Conservation (phyloP, 2,797 vertebrate species). For the Bovichtus diacanthus region DNA sequence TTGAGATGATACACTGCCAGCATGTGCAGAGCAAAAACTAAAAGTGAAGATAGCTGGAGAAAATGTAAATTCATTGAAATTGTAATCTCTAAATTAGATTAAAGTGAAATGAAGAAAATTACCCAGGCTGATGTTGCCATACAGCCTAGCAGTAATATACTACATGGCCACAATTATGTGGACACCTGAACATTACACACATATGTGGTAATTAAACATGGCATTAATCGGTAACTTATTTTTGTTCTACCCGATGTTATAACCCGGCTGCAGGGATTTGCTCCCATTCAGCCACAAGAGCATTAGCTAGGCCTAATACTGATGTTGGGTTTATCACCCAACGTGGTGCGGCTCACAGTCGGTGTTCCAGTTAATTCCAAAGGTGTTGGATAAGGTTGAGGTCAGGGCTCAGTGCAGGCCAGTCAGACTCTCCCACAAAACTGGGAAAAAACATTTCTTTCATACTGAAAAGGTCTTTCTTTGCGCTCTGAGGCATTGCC, state of each 20-base stretch:
- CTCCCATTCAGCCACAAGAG: not conserved
- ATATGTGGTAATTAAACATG: not conserved
- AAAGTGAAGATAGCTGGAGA: slow-evolving; percentile 8
- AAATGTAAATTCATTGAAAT: slow-evolving; percentile 1
- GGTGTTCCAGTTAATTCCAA: too few species aligned
- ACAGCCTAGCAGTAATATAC: not conserved
- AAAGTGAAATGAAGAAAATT: not conserved
- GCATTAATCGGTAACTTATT: not conserved
- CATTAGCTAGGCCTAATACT: too few species aligned
- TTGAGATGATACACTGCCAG: slow-evolving; percentile 10
- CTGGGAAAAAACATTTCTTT: too few species aligned
- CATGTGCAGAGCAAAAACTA: slow-evolving; percentile 2
- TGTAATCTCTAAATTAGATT: not conserved
- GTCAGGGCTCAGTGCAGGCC: too few species aligned
- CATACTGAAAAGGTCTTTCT: too few species aligned
- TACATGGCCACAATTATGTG: not conserved
- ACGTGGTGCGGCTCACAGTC: too few species aligned
- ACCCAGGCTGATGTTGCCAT: not conserved
- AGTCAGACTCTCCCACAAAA: too few species aligned
- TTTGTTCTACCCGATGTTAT: not conserved
- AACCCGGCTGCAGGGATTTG: not conserved
- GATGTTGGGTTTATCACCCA: too few species aligned
- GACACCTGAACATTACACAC: not conserved
- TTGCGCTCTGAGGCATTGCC: too few species aligned
- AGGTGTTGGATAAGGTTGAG: too few species aligned